Base-by-base conservation (phyloP, 2,888 invertebrate genomes). In the Cataglyphis altisquamis region DNA sequence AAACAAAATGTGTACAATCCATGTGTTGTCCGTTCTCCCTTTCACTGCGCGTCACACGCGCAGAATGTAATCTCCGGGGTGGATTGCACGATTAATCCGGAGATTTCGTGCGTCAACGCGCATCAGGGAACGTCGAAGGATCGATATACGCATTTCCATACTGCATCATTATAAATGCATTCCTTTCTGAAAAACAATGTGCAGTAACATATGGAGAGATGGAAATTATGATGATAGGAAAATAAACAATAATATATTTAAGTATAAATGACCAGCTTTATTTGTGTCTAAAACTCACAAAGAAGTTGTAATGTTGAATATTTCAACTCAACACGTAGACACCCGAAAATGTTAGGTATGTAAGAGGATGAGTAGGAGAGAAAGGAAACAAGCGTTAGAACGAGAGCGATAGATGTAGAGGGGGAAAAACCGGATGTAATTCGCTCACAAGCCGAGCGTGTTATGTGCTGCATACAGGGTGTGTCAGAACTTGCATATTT, bases 1-100 rank as follows among this genome's bases (percentile, higher is more conserved):
- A 84, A 73, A 78, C 81, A 82, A 85, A 85, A 80, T 80, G 73
- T 82, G 70, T 55, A 8, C 52, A 62, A 82, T 73, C 45, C 78
- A 52, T 48, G 78, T 55, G 75, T 66, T 25, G 73, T 70, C 12
- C 41, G 67, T 80, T 67, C 74, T 86, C 75, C 80, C 86, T 66
- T 78, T 83, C 77, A 70, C 60, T 36, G 72, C 41, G 57, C 63
- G 25, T 73, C 74, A 48, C 55, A 72, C 74, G 39, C 21, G 55
- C 67, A 62, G 25, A 83, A 66, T 81, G 55, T 36, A 67, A 63
- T 80, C 78, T 45, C 78, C 57, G 32, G 72, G 72, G 78, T 70
- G 41, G 72, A 60, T 32, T 36, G 45, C 10, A 55, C 21, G 52
- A 62, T 29, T 75, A 84, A 84, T 84, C 81, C 75, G 74, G 41